These are phyloP conservation scores for Hippocampus zosterae DNA, from an alignment of 2,113 vertebrate species.

Conservation along the genomic window DNA sequence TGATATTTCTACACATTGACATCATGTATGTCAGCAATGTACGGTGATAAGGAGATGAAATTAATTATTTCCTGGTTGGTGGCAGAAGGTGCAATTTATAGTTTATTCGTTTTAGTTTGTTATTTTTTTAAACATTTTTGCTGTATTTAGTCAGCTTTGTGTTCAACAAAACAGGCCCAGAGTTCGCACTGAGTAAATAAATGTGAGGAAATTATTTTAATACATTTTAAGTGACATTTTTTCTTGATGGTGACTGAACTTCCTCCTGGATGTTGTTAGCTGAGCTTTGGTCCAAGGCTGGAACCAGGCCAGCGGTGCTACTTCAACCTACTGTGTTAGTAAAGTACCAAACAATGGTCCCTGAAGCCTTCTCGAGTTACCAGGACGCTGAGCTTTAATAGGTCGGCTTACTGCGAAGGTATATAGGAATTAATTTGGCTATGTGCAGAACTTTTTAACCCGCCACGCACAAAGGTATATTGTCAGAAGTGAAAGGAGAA, in stretches of 20 bases:
- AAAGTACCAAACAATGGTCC: background rate
- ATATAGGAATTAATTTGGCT: background rate
- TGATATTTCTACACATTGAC: too few relatives aligned
- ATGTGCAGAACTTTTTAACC: background rate
- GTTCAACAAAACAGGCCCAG: too few relatives aligned
- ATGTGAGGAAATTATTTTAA: slow-evolving; percentile 30
- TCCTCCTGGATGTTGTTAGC: slow-evolving; percentile 16
- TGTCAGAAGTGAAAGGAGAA: too few relatives aligned
- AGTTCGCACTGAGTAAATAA: too few relatives aligned
- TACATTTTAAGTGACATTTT: slow-evolving; percentile 16
- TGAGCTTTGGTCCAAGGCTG: slow-evolving; percentile 15
- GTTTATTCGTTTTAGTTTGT: too few relatives aligned
- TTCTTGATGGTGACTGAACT: slow-evolving; percentile 12
- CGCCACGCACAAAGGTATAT: too few relatives aligned
- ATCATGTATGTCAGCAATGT: too few relatives aligned
- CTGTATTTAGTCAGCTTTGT: too few relatives aligned
- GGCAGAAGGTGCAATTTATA: too few relatives aligned
- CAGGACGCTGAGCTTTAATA: background rate
- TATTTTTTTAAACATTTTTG: too few relatives aligned
- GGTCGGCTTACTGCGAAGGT: background rate
- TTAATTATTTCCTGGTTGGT: too few relatives aligned
- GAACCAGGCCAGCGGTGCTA: background rate
- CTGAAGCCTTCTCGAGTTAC: background rate
- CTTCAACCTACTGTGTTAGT: slow-evolving; percentile 1
- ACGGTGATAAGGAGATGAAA: too few relatives aligned